Evolutionary conservation across 2,888 invertebrate species (phyloP).

Genomic region (Ariolimax columbianus): DNA sequence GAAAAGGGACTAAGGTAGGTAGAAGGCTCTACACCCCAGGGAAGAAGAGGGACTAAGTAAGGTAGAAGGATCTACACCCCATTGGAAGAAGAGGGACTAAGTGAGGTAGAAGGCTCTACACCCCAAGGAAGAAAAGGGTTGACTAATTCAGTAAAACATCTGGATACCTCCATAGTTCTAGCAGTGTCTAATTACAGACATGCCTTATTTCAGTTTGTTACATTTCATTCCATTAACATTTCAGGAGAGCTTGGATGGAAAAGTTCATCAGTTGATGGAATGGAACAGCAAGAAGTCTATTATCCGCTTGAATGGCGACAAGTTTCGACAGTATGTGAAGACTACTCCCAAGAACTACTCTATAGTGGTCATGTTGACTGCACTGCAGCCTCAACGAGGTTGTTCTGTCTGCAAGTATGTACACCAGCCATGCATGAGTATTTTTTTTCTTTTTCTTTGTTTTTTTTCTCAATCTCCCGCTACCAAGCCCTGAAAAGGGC

Average conservation of each 20-base stretch:
- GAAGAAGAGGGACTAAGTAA: too few species aligned
- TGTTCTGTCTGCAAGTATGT: conserved; percentile 92
- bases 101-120: too few species aligned
- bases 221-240: conserved; percentile 15
- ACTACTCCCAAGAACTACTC: conserved; percentile 96
- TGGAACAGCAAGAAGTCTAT: conserved; percentile 91
- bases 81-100: too few species aligned
- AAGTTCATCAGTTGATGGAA: conserved; percentile 89
- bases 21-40: too few species aligned
- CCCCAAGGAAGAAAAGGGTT: too few species aligned
- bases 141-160: too few species aligned
- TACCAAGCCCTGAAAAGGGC: too few species aligned
- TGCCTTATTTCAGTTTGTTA: not conserved
- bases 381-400: conserved; percentile 93
- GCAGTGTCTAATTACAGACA: too few species aligned
- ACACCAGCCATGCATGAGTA: too few species aligned
- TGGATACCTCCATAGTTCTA: too few species aligned
- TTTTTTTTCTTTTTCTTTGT: not conserved
- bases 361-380: conserved; percentile 96
- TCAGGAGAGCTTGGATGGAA: conserved; percentile 69
- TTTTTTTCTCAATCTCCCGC: not conserved
- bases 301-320: conserved; percentile 92
- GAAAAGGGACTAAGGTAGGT: too few species aligned
- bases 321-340: conserved; percentile 93
- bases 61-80: too few species aligned